Conservation (phyloP, 2,113 vertebrate genomes). For the Lycaon pictus region DNA sequence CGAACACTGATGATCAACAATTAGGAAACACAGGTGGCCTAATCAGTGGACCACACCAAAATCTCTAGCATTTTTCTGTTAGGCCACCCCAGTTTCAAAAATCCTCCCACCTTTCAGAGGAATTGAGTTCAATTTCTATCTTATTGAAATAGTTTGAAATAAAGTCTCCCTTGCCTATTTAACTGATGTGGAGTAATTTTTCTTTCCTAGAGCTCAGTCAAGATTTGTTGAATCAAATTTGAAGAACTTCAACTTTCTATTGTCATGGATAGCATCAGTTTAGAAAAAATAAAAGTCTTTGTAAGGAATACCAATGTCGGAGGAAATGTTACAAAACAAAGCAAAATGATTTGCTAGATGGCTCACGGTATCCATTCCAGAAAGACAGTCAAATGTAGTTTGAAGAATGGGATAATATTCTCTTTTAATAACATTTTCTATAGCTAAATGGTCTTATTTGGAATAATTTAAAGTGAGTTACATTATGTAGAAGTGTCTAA, state of each 20-base stretch:
- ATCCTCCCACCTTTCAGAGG: neutral
- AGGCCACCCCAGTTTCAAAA: neutral
- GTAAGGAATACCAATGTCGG: neutral
- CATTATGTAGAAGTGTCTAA: neutral
- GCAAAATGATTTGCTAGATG: neutral
- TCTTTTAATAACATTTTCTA: conserved; percentile 25
- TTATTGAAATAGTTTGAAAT: neutral
- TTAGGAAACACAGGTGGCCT: neutral
- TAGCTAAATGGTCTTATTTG: neutral
- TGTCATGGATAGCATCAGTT: neutral
- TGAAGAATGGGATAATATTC: conserved; percentile 34
- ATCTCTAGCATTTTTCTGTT: neutral
- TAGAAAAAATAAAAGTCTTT: neutral
- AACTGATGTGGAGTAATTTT: neutral
- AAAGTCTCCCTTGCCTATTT: neutral
- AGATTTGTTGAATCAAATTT: neutral
- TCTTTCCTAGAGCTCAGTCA: neutral
- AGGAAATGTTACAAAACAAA: conserved; percentile 23
- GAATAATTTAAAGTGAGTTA: conserved; percentile 21
- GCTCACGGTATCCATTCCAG: neutral
- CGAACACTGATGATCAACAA: neutral
- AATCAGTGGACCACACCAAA: neutral
- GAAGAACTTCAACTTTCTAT: conserved; percentile 28
- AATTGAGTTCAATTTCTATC: neutral
- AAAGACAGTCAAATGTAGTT: neutral